These are phyloP conservation scores for Diogma glabrata DNA, from an alignment of 2,888 invertebrate genomes.

Conservation along the genomic window DNA sequence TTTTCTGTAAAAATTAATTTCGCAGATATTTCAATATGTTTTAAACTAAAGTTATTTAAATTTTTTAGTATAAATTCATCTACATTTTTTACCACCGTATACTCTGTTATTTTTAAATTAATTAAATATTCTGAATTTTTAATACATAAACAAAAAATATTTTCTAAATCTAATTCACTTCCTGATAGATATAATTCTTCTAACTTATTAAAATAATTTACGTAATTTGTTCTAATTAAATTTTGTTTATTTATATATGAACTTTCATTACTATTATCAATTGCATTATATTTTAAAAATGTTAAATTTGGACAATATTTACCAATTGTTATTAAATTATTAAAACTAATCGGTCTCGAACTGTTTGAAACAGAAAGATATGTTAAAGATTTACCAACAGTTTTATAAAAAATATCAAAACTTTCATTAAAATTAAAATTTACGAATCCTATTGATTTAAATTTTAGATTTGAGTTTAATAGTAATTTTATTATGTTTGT, in stretches of 20 bases:
- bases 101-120: constrained; percentile 15
- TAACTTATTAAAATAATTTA: constrained; percentile 16
- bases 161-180: constrained; percentile 14
- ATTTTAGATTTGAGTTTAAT: constrained; percentile 13
- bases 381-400: constrained; percentile 14
- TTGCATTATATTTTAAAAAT: constrained; percentile 12
- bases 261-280: constrained; percentile 14
- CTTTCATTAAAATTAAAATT: constrained; percentile 16
- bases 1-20: constrained; percentile 15
- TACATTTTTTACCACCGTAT: constrained; percentile 9
- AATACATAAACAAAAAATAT: constrained; percentile 16
- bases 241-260: background rate
- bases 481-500: constrained; percentile 14
- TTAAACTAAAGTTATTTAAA: constrained; percentile 11
- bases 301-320: constrained; percentile 16
- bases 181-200: constrained; percentile 16
- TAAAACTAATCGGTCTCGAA: constrained; percentile 13
- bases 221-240: constrained; percentile 9
- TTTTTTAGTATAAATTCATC: constrained; percentile 15
- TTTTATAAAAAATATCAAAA: constrained; percentile 16
- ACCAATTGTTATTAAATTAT: constrained; percentile 17
- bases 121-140: constrained; percentile 16
- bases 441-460: constrained; percentile 14
- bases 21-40: constrained; percentile 16
- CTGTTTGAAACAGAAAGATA: constrained; percentile 16